Evolutionary conservation across 2,888 invertebrate genomes (phyloP), one percentile per base, ranked within the genome.

Genomic region (Nezara viridula): DNA sequence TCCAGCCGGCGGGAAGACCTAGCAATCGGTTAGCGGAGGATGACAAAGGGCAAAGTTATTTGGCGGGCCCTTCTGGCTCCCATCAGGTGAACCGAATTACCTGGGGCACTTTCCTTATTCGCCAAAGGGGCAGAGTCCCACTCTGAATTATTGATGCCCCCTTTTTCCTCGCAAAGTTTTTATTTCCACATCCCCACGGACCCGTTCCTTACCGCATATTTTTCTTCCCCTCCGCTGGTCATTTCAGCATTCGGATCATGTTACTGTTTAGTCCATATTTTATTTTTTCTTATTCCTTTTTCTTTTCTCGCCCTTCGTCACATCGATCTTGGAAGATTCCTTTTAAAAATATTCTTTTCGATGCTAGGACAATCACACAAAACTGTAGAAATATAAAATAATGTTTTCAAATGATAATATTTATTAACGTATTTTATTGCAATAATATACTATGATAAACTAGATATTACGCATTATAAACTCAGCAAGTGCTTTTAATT

Each of bases 151-250:
- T 81, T 81, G 81, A 81, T 81, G 81, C 40, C 44, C 81, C 44
- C 77, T 19, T 81, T 81, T 44, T 27, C 60, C 60, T 44, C 4
- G 5, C 16, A 44, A 81, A 81, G 81, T 81, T 81, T 81, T 81
- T 81, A 81, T 81, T 81, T 24, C 81, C 81, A 44, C 81, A 24
- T 44, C 81, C 81, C 81, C 7, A n/a, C 24, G 40, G 81, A 19
- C 16, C 81, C 44, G 40, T 81, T 81, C 44, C 81, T 44, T 44
- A 44, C 81, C 44, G 40, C 81, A 44, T 44, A 40, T 81, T 81
- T 81, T 44, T 81, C 81, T 81, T 81, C 40, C 44, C 81, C 81
- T 81, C 81, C n/a, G 81, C 81, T 81, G 81, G 81, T 44, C 81
- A 44, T 81, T 40, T 81, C 24, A 44, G 81, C 24, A 81, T 81